Percentiles rank a stretch among this genome's conserved stretches.
phyloP scores from a whole-genome alignment of 2,888 invertebrate genomes.

The Lordiphosa fenestrarum region DNA sequence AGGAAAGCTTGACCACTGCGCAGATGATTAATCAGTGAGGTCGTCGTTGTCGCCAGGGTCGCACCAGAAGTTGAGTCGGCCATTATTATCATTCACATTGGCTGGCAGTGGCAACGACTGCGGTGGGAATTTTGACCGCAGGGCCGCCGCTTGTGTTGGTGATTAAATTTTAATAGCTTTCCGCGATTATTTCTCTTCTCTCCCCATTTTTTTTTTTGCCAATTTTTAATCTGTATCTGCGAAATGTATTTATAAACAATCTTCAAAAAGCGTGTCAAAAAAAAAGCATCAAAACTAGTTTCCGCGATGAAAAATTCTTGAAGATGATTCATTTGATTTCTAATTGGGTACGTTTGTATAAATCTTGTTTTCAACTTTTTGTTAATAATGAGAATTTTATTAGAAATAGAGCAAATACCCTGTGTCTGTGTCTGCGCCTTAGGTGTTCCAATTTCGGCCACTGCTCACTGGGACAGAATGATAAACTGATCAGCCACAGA shows the following conservation, averaged over 20 bases:
- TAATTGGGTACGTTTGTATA: no score
- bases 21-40: constrained; percentile 59
- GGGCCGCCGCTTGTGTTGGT: constrained; percentile 64
- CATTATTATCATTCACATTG: constrained; percentile 36
- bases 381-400: no score
- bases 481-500: no score
- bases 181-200: constrained; percentile 55
- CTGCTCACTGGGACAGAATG: no score
- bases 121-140: constrained; percentile 68
- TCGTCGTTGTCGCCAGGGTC: constrained; percentile 19
- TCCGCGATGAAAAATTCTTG: no score
- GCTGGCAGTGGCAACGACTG: constrained; percentile 36
- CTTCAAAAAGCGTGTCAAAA: not conserved
- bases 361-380: no score
- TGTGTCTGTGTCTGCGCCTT: no score
- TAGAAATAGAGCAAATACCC: no score
- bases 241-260: constrained; percentile 49
- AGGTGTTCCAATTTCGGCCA: no score
- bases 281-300: no score
- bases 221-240: constrained; percentile 37
- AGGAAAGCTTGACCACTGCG: constrained; percentile 28
- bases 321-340: no score
- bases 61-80: constrained; percentile 15
- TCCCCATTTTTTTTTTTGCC: constrained; percentile 18
- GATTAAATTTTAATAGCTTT: constrained; percentile 72